A percentile compares a stretch with the other conserved stretches of the same genome.
phyloP scores from a whole-genome alignment of 2,888 invertebrate genomes.

The Idaea aversata region DNA sequence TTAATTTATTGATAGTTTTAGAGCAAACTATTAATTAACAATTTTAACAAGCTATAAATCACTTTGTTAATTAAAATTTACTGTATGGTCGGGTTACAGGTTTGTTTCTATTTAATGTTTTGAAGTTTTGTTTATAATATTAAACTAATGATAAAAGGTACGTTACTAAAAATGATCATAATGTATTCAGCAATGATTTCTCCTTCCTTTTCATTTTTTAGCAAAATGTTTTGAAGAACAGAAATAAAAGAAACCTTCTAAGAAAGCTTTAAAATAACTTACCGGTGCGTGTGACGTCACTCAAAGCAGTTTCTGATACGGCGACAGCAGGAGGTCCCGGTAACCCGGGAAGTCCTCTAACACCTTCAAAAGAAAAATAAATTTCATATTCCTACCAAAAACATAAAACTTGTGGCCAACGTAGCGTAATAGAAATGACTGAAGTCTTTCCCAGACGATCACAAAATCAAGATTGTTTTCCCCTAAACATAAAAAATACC shows the following conservation, averaged over 20 bases:
- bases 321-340: slow-evolving; percentile 50
- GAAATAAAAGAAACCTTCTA: not conserved
- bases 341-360: slow-evolving; percentile 60
- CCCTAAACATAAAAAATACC: slow-evolving; percentile 6
- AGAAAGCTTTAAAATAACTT: slow-evolving; percentile 29
- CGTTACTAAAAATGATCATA: too few species aligned
- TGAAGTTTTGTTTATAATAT: too few species aligned
- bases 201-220: too few species aligned
- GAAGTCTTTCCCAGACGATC: slow-evolving; percentile 21
- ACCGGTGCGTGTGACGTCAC: slow-evolving; percentile 50
- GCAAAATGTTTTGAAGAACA: not conserved
- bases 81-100: too few species aligned
- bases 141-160: too few species aligned
- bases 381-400: slow-evolving; percentile 6
- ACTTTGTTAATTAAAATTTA: too few species aligned
- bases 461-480: slow-evolving; percentile 24
- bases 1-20: too few species aligned
- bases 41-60: too few species aligned
- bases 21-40: too few species aligned
- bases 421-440: slow-evolving; percentile 26
- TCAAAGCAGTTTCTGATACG: slow-evolving; percentile 52
- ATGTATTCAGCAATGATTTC: too few species aligned
- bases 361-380: slow-evolving; percentile 41
- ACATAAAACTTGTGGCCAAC: not conserved
- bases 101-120: too few species aligned